Conservation (phyloP, 1,140 invertebrate genomes). For the Musca vetustissima region DNA sequence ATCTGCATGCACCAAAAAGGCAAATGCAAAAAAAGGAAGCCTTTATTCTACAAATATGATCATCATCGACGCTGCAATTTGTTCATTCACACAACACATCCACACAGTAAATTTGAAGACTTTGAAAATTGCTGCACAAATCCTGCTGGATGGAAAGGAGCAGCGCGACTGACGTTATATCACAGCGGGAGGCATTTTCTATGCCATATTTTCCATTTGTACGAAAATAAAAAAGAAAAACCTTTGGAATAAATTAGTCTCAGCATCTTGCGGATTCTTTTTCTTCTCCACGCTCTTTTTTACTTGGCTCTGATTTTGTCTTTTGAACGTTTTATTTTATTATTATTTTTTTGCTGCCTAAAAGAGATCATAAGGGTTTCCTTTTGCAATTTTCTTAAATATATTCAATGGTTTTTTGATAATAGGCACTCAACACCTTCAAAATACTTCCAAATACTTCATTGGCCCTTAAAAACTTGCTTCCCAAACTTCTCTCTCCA, state of each 20-base stretch:
- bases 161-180: neutral
- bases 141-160: neutral
- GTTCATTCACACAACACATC: neutral
- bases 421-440: too few relatives aligned
- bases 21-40: neutral
- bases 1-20: neutral
- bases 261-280: neutral
- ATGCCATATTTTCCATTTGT: neutral
- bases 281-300: slow-evolving; percentile 16
- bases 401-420: too few relatives aligned
- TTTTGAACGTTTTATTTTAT: too few relatives aligned
- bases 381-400: too few relatives aligned
- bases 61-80: neutral
- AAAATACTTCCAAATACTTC: too few relatives aligned
- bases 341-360: too few relatives aligned
- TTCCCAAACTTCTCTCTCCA: too few relatives aligned
- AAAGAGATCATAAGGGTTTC: too few relatives aligned
- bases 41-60: slow-evolving; percentile 16
- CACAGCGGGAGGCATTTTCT: neutral
- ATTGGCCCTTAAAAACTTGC: too few relatives aligned
- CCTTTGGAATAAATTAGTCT: slow-evolving; percentile 9
- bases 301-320: neutral
- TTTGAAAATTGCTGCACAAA: slow-evolving; percentile 9
- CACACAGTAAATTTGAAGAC: neutral
- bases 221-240: neutral